Percentiles rank a stretch among this genome's conserved stretches.
Conservation (phyloP, 2,113 vertebrate species). For the Coreoperca whiteheadi region DNA sequence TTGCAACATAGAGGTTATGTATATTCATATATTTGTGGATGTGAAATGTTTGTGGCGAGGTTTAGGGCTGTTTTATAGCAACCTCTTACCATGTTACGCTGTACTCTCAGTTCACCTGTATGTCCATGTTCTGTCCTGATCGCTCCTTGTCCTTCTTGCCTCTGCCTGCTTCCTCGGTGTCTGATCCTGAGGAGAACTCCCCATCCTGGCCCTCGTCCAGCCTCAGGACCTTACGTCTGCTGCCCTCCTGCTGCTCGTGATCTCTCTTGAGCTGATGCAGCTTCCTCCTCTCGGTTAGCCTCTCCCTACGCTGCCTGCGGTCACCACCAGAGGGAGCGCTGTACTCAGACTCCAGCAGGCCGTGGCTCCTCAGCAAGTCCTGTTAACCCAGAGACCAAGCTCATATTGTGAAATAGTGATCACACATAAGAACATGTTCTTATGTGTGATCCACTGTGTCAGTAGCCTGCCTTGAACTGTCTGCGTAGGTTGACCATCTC, state of each 20-base stretch:
- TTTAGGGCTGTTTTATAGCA: not conserved
- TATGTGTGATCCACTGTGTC: not conserved
- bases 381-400: conserved; percentile 47
- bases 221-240: conserved; percentile 86
- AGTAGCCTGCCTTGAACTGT: conserved; percentile 88
- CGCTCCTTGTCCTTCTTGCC: conserved; percentile 68
- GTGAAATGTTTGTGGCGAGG: not conserved
- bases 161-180: conserved; percentile 52
- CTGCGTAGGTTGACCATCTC: conserved; percentile 92
- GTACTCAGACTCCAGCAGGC: conserved; percentile 79
- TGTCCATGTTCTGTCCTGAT: conserved; percentile 81
- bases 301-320: conserved; percentile 80
- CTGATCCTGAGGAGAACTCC: conserved; percentile 77
- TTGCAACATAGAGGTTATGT: not conserved
- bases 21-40: not conserved
- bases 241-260: conserved; percentile 81
- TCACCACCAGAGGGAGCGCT: conserved; percentile 37
- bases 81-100: not conserved
- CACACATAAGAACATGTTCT: not conserved
- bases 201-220: conserved; percentile 81
- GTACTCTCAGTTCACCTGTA: conserved; percentile 85
- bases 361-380: conserved; percentile 88
- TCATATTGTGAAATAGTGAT: not conserved
- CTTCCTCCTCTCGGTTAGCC: conserved; percentile 83
- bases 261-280: conserved; percentile 87